Evolutionary conservation across 2,797 vertebrate species (phyloP).

Genomic region (Rhincodon typus): DNA sequence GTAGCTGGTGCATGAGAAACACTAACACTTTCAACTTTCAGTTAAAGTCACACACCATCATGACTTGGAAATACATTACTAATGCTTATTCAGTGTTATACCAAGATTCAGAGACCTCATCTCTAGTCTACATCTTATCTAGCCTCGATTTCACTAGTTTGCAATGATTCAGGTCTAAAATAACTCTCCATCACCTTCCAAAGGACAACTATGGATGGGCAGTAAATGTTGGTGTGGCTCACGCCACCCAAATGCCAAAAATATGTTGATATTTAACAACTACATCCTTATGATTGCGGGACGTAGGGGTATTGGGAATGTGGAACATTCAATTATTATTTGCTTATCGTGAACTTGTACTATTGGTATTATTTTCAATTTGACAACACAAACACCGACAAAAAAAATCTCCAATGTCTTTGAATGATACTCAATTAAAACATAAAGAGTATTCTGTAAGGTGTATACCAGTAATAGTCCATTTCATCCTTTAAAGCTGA

Average conservation of each 20-base stretch:
- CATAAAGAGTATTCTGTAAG: not conserved
- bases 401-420: not conserved
- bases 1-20: not conserved
- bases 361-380: not conserved
- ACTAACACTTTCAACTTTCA: not conserved
- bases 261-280: not conserved
- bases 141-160: not conserved
- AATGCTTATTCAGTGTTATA: not conserved
- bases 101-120: not conserved
- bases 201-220: not conserved
- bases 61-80: not conserved
- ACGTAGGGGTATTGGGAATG: too few relatives aligned
- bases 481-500: not conserved
- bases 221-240: not conserved
- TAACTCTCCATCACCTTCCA: not conserved
- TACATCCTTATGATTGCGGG: not conserved
- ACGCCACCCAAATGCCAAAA: not conserved
- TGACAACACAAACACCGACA: not conserved
- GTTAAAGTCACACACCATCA: not conserved
- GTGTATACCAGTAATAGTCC: not conserved
- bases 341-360: not conserved
- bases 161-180: not conserved
- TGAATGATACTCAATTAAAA: not conserved
- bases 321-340: not conserved
- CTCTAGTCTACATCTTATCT: not conserved